Percentiles rank a stretch among this genome's conserved stretches.
These are phyloP conservation scores for Cephus spinipes DNA, from an alignment of 2,888 invertebrate genomes.

Conservation along the genomic window DNA sequence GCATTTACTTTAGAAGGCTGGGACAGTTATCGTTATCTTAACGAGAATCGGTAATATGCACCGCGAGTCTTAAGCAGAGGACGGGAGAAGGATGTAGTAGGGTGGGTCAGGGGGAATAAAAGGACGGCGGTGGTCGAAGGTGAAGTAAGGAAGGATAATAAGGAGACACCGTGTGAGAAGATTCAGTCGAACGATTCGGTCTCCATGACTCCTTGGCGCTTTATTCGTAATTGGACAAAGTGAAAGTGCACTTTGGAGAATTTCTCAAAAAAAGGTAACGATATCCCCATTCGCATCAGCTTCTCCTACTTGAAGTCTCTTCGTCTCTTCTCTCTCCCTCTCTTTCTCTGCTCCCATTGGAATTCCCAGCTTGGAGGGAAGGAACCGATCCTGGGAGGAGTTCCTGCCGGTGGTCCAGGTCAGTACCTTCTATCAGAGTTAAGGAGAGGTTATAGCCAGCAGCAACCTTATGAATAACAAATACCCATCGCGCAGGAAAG, in stretches of 20 bases:
- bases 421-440: slow-evolving; percentile 7
- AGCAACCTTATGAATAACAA: slow-evolving; percentile 25
- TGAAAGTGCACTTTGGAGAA: slow-evolving; percentile 42
- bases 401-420: slow-evolving; percentile 2
- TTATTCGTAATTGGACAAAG: slow-evolving; percentile 56
- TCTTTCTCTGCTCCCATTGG: not conserved
- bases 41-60: slow-evolving; percentile 59
- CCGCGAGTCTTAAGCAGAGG: slow-evolving; percentile 14
- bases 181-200: slow-evolving; percentile 37
- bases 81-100: not conserved
- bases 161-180: slow-evolving; percentile 36
- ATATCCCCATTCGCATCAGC: not conserved
- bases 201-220: slow-evolving; percentile 24
- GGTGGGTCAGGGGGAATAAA: not conserved
- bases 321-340: not conserved
- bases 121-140: not conserved
- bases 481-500: slow-evolving; percentile 17
- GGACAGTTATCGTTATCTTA: slow-evolving; percentile 53
- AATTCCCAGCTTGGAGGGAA: not conserved
- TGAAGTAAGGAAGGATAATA: slow-evolving; percentile 13
- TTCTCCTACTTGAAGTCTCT: not conserved
- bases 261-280: not conserved
- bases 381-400: not conserved
- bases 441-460: slow-evolving; percentile 10
- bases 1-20: slow-evolving; percentile 27